Percentiles rank a stretch among this genome's conserved stretches.
Evolutionary conservation across 2,888 invertebrate genomes (phyloP).

Genomic region (Dasysyrphus albostriatus): DNA sequence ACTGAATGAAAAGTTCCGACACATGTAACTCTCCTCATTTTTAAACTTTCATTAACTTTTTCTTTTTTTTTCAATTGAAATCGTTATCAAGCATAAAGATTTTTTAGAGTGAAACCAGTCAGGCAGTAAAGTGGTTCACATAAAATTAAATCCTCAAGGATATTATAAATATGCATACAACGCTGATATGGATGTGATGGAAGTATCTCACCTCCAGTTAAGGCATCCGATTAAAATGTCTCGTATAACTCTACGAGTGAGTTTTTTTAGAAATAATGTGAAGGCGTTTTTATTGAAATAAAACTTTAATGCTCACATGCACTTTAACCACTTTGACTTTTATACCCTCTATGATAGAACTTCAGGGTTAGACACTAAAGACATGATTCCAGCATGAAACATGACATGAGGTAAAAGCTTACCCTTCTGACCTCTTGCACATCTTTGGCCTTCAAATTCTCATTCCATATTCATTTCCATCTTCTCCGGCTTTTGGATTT

Average conservation of each 20-base stretch:
- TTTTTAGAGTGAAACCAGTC: not conserved
- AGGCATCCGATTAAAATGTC: not conserved
- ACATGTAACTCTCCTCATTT: constrained; percentile 1
- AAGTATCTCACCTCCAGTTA: not conserved
- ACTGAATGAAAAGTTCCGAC: not conserved
- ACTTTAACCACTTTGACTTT: constrained; percentile 19
- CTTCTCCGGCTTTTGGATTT: not conserved
- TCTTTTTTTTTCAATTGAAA: not conserved
- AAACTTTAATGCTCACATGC: constrained; percentile 36
- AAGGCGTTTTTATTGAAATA: constrained; percentile 14
- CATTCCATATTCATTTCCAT: constrained; percentile 35
- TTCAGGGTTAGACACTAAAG: not conserved
- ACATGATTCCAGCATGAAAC: not conserved
- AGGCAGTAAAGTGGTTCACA: constrained; percentile 38
- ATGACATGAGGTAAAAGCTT: not conserved
- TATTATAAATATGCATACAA: not conserved
- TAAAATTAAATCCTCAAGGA: constrained; percentile 17
- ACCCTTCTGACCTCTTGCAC: not conserved
- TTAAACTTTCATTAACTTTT: not conserved
- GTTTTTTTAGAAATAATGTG: not conserved
- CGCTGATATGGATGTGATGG: not conserved
- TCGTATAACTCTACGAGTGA: not conserved
- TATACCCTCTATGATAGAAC: not conserved
- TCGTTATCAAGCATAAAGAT: not conserved
- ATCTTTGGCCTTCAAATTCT: not conserved